A percentile compares a stretch with the other conserved stretches of the same genome.
These are phyloP conservation scores for Sinelater perroti DNA, from an alignment of 2,888 invertebrate species.

Conservation along the genomic window DNA sequence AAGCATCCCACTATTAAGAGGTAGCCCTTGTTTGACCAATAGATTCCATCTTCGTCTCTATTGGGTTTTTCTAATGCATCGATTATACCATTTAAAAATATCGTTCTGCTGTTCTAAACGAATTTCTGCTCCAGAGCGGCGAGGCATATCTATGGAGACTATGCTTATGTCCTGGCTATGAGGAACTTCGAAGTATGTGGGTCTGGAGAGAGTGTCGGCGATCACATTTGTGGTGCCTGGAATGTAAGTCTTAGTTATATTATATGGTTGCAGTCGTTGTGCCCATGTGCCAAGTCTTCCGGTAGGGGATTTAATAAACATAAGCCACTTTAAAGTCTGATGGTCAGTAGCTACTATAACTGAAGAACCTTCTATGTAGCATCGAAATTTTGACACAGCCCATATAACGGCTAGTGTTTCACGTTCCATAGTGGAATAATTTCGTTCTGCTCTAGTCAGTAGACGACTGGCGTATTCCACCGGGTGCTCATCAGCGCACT, in stretches of 20 bases:
- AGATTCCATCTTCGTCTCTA: no score
- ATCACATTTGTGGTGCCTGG: neutral
- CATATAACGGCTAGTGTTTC: slow-evolving; percentile 48
- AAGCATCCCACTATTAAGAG: no score
- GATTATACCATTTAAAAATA: no score
- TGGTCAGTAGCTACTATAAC: slow-evolving; percentile 59
- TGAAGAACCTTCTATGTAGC: slow-evolving; percentile 54
- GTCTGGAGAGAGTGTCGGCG: neutral
- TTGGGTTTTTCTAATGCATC: no score
- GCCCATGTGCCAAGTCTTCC: slow-evolving; percentile 58
- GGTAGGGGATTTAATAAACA: slow-evolving; percentile 52
- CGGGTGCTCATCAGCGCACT: slow-evolving; percentile 38
- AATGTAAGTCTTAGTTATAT: neutral
- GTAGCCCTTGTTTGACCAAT: no score
- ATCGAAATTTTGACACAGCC: slow-evolving; percentile 55
- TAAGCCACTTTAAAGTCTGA: slow-evolving; percentile 60
- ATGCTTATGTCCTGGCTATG: no score
- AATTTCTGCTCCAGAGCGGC: no score
- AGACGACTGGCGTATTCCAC: slow-evolving; percentile 48
- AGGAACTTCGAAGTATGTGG: no score
- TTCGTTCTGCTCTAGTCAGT: slow-evolving; percentile 42
- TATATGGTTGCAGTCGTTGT: neutral
- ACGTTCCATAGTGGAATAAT: slow-evolving; percentile 45
- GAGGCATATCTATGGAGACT: no score
- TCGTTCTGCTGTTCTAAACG: no score